phyloP scores from a whole-genome alignment of 2,888 invertebrate genomes.

The Emmelina monodactyla region DNA sequence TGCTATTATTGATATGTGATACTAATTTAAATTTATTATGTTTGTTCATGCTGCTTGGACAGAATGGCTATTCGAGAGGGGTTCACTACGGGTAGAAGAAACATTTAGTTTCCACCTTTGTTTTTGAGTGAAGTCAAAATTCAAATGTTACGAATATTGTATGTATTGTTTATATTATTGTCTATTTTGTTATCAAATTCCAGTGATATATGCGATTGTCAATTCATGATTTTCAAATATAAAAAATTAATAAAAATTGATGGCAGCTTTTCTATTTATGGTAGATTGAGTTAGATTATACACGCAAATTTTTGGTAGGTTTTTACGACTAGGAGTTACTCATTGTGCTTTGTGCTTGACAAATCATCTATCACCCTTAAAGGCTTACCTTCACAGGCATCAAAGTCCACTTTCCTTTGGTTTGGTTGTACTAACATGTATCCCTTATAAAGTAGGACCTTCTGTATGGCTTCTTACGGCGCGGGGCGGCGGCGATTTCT shows the following conservation, averaged over 20 bases:
- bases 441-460: too few relatives aligned
- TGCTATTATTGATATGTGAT: slow-evolving; percentile 23
- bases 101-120: neutral
- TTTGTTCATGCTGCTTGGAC: slow-evolving; percentile 52
- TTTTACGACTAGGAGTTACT: too few relatives aligned
- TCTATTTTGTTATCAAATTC: slow-evolving; percentile 32
- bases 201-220: slow-evolving; percentile 44
- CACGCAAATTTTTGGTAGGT: too few relatives aligned
- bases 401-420: too few relatives aligned
- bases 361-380: too few relatives aligned
- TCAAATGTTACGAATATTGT: slow-evolving; percentile 25
- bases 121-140: slow-evolving; percentile 13
- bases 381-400: too few relatives aligned
- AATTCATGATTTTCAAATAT: slow-evolving; percentile 43
- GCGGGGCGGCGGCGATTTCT: too few relatives aligned
- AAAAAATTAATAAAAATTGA: slow-evolving; percentile 24
- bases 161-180: slow-evolving; percentile 25
- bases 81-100: slow-evolving; percentile 51
- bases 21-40: slow-evolving; percentile 31
- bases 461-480: too few relatives aligned
- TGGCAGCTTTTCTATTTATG: too few relatives aligned
- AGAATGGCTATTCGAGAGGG: slow-evolving; percentile 56
- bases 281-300: too few relatives aligned
- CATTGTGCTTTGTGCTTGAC: too few relatives aligned
- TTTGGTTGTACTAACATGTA: too few relatives aligned